A percentile compares a stretch with the other conserved stretches of the same genome.
These are phyloP conservation scores for Sphaeramia orbicularis DNA, from an alignment of 2,797 vertebrate species.

Conservation along the genomic window DNA sequence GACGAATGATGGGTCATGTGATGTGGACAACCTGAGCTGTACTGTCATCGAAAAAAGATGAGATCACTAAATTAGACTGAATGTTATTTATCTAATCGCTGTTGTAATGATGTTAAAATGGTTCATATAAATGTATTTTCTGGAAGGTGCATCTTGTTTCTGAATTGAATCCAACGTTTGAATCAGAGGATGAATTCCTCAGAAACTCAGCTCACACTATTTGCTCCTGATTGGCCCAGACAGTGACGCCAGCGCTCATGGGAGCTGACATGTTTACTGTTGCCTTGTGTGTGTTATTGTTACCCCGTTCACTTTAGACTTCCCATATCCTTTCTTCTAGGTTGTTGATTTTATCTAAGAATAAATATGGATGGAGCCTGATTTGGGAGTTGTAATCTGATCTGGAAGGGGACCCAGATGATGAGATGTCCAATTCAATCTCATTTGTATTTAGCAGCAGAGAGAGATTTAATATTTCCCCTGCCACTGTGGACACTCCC, in stretches of 20 bases:
- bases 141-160: background rate
- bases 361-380: constrained; percentile 47
- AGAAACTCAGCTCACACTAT: constrained; percentile 16
- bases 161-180: background rate
- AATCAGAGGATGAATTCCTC: background rate
- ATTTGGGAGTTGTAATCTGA: constrained; percentile 55
- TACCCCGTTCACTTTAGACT: constrained; percentile 48
- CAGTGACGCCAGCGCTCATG: constrained; percentile 34
- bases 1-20: constrained; percentile 33
- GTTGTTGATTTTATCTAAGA: constrained; percentile 9
- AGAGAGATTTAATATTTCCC: constrained; percentile 30
- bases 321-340: constrained; percentile 50
- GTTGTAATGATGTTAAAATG: no score
- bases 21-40: constrained; percentile 17
- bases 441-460: constrained; percentile 51
- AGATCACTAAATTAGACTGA: constrained; percentile 2
- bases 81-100: no score
- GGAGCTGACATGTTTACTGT: constrained; percentile 62
- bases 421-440: constrained; percentile 44
- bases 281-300: constrained; percentile 64
- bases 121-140: no score
- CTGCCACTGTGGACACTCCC: constrained; percentile 14
- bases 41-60: constrained; percentile 24
- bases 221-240: constrained; percentile 37
- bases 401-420: constrained; percentile 43